Percentiles rank a stretch among this genome's conserved stretches.
These are phyloP conservation scores for Hydractinia symbiolongicarpus DNA, from an alignment of 30 jellyfish, hydroid and myxozoan genomes.

Conservation along the genomic window DNA sequence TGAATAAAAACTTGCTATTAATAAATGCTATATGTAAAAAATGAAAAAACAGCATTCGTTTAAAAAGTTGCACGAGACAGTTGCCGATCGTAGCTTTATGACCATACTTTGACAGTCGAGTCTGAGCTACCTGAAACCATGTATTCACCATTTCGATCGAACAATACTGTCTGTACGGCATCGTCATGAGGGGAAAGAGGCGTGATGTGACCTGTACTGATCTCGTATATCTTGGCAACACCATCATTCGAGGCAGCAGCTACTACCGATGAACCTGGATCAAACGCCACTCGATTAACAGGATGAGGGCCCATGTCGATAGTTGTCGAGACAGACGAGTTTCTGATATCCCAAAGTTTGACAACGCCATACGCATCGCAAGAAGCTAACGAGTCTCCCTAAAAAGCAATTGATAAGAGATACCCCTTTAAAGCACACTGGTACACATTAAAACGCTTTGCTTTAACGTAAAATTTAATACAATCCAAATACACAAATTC, in stretches of 20 bases:
- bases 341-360: constrained; percentile 79
- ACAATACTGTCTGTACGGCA: constrained; percentile 71
- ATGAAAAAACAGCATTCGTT: too few relatives aligned
- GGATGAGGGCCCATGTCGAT: constrained; percentile 96
- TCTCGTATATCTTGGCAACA: constrained; percentile 63
- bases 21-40: too few relatives aligned
- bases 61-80: too few relatives aligned
- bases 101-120: constrained; percentile 77
- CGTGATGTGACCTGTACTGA: constrained; percentile 42
- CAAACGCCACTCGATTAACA: constrained; percentile 83
- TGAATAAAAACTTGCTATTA: too few relatives aligned
- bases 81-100: constrained; percentile 13
- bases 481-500: too few relatives aligned
- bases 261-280: constrained; percentile 74
- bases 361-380: constrained; percentile 88
- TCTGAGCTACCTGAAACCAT: constrained; percentile 87
- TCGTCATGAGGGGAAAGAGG: constrained; percentile 73
- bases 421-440: not conserved
- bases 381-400: constrained; percentile 94
- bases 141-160: constrained; percentile 70
- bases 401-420: not conserved
- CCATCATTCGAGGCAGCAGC: constrained; percentile 94
- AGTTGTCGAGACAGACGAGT: constrained; percentile 40
- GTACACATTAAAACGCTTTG: not conserved
- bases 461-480: not conserved